Evolutionary conservation across 1,140 invertebrate species (phyloP).

Genomic region (Eumaeus atala): DNA sequence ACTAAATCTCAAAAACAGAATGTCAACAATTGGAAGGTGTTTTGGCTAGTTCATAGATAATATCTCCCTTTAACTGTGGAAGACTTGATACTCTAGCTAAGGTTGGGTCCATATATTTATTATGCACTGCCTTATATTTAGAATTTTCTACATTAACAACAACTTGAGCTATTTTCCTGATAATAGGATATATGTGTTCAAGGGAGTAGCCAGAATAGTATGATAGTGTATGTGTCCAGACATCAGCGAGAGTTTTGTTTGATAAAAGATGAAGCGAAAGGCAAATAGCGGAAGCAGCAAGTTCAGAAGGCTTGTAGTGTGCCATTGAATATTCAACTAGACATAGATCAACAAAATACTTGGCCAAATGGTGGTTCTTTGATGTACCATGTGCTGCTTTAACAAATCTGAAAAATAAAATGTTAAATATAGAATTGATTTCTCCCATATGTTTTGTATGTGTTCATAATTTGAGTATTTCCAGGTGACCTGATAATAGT

Average conservation of each 20-base stretch:
- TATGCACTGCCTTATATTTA: constrained; percentile 77
- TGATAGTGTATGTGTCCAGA: constrained; percentile 78
- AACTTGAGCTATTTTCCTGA: constrained; percentile 75
- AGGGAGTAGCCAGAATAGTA: constrained; percentile 78
- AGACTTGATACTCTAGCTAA: constrained; percentile 77
- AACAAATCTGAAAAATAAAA: constrained; percentile 74
- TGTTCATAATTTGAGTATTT: too few relatives aligned
- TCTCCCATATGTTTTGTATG: too few relatives aligned
- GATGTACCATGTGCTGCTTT: constrained; percentile 79
- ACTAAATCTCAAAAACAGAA: constrained; percentile 5
- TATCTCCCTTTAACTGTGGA: constrained; percentile 72
- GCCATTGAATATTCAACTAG: constrained; percentile 88
- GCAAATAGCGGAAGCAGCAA: constrained; percentile 74
- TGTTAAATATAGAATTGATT: too few relatives aligned
- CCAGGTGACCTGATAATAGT: too few relatives aligned
- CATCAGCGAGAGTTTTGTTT: constrained; percentile 50
- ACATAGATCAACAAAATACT: constrained; percentile 93
- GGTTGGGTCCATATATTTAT: constrained; percentile 76
- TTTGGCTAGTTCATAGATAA: constrained; percentile 42
- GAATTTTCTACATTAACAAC: constrained; percentile 75
- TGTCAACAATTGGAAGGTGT: constrained; percentile 17
- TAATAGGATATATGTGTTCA: constrained; percentile 76
- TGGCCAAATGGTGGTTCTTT: constrained; percentile 89
- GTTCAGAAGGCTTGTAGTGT: constrained; percentile 85
- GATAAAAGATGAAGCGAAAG: constrained; percentile 72